Evolutionary conservation across 2,113 vertebrate genomes (phyloP).

Genomic region (Indri indri): DNA sequence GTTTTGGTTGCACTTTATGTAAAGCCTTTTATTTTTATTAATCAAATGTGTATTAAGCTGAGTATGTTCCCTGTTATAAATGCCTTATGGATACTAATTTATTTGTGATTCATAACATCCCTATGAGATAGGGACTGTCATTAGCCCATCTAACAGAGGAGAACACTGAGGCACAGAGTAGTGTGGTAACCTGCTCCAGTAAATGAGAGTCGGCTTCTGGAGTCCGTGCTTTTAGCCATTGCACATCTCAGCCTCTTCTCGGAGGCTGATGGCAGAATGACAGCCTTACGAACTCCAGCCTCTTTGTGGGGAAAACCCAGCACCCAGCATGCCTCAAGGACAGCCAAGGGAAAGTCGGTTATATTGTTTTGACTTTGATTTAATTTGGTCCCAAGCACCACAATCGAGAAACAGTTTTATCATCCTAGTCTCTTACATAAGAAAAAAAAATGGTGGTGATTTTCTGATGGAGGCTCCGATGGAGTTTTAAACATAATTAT

Average conservation of each 20-base stretch:
- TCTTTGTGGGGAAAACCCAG: background rate
- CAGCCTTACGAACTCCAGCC: background rate
- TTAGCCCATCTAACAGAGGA: background rate
- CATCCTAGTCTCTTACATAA: background rate
- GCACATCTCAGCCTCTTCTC: background rate
- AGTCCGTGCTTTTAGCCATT: background rate
- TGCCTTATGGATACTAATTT: background rate
- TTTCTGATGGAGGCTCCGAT: conserved; percentile 66
- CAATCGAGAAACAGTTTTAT: conserved; percentile 38
- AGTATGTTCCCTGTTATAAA: background rate
- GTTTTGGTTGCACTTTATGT: background rate
- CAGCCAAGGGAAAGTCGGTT: background rate
- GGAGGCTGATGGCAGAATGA: background rate
- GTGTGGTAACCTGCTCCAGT: background rate
- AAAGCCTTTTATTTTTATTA: background rate
- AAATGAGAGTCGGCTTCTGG: background rate
- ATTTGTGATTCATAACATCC: background rate
- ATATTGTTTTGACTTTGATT: conserved; percentile 55
- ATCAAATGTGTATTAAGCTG: background rate
- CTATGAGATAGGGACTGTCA: background rate
- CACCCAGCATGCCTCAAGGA: background rate
- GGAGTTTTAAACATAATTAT: conserved; percentile 74
- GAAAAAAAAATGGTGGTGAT: background rate
- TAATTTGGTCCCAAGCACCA: conserved; percentile 42
- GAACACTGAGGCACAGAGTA: background rate